phyloP scores from a whole-genome alignment of 1,140 invertebrate genomes.

The Psix sp. region DNA sequence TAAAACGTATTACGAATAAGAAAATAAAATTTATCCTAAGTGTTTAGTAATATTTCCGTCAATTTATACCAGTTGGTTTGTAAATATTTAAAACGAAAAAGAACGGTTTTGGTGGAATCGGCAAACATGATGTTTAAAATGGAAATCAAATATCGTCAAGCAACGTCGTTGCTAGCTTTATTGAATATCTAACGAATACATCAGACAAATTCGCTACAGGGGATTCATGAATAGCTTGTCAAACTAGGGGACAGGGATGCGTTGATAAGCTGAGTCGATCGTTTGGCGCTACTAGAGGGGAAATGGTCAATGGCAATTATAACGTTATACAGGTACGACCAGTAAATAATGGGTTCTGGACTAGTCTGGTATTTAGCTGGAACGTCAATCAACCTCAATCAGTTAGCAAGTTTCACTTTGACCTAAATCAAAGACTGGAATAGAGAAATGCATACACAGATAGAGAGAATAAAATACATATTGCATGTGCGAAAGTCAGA shows the following conservation, averaged over 20 bases:
- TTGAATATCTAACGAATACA: conserved; percentile 53
- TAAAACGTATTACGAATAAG: too few species aligned
- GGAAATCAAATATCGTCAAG: conserved; percentile 29
- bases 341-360: conserved; percentile 74
- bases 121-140: conserved; percentile 5
- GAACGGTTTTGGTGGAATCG: neutral
- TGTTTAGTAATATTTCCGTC: too few species aligned
- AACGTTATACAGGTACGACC: conserved; percentile 68
- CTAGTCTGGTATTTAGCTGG: conserved; percentile 71
- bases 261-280: conserved; percentile 67
- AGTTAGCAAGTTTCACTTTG: conserved; percentile 69
- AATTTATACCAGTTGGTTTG: too few species aligned
- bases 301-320: conserved; percentile 72
- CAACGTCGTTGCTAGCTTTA: conserved; percentile 43
- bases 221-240: conserved; percentile 59
- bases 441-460: conserved; percentile 43
- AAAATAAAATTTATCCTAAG: too few species aligned
- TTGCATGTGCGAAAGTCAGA: conserved; percentile 13
- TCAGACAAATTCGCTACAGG: conserved; percentile 42
- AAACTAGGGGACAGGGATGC: conserved; percentile 56
- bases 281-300: conserved; percentile 56
- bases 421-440: conserved; percentile 71
- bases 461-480: conserved; percentile 53
- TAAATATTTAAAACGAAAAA: too few species aligned
- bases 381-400: conserved; percentile 76